These are phyloP conservation scores for Acanthosepion lycidas DNA, from an alignment of 2,888 invertebrate genomes.

Conservation along the genomic window DNA sequence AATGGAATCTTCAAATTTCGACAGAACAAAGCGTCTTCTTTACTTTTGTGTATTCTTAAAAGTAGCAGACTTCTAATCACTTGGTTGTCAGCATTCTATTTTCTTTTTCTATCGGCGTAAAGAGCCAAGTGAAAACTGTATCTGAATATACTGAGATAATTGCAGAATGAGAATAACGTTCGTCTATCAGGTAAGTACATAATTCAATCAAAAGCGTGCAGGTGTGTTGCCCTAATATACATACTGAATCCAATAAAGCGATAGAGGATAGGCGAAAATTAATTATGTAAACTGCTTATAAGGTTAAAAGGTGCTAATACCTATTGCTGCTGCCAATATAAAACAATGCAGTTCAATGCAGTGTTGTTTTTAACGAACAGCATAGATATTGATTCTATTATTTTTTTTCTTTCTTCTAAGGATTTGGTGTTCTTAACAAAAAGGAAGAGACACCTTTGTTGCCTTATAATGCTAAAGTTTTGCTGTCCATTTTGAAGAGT, in stretches of 20 bases:
- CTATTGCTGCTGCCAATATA: background rate
- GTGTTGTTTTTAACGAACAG: background rate
- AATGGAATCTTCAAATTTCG: background rate
- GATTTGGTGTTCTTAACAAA: background rate
- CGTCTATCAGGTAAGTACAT: constrained; percentile 20
- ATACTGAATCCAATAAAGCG: background rate
- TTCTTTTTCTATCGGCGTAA: background rate
- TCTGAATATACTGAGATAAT: background rate
- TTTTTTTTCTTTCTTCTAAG: background rate
- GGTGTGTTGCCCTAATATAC: background rate
- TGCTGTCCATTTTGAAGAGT: background rate
- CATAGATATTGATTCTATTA: background rate
- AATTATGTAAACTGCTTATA: background rate
- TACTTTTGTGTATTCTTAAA: background rate
- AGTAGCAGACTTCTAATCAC: background rate
- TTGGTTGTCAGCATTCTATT: background rate
- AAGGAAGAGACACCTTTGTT: background rate
- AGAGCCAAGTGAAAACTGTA: background rate
- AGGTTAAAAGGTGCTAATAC: background rate
- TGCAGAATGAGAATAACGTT: background rate
- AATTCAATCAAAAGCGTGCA: background rate
- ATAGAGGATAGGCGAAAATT: background rate
- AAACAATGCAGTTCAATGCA: background rate
- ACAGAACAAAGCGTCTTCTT: background rate
- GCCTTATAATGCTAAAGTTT: background rate